Evolutionary conservation across 2,888 invertebrate species (phyloP).

Genomic region (Oxyteleia sp.): DNA sequence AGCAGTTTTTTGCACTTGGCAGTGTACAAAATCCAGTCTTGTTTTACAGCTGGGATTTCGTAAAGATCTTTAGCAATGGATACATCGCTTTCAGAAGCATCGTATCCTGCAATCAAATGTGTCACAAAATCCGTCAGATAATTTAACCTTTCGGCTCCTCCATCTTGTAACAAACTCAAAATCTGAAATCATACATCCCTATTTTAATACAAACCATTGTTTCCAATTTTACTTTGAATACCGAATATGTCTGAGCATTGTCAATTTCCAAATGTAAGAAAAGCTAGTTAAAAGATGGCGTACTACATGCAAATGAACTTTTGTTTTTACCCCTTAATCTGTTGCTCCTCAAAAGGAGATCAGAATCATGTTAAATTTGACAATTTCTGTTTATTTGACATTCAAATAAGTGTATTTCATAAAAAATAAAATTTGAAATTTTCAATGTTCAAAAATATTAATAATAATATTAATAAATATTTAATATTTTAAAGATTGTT

Average conservation of each 20-base stretch:
- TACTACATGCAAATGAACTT: no score
- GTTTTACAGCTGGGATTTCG: slow-evolving; percentile 96
- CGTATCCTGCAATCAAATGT: slow-evolving; percentile 95
- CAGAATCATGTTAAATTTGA: no score
- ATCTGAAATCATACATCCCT: slow-evolving; percentile 89
- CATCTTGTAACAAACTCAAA: slow-evolving; percentile 92
- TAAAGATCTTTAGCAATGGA: slow-evolving; percentile 97
- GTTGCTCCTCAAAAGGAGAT: no score
- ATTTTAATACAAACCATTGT: slow-evolving; percentile 8
- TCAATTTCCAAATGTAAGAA: no score
- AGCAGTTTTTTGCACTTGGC: slow-evolving; percentile 89
- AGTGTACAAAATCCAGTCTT: slow-evolving; percentile 93
- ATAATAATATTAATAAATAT: no score
- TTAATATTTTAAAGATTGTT: no score
- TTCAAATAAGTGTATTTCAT: no score
- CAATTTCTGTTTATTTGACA: no score
- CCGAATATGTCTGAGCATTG: background rate
- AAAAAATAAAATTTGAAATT: no score
- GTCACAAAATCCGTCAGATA: slow-evolving; percentile 97
- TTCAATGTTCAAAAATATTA: no score
- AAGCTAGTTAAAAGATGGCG: no score
- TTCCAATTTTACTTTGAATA: background rate
- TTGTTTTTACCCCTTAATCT: no score
- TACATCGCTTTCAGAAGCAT: slow-evolving; percentile 95
- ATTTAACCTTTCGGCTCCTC: slow-evolving; percentile 95